A percentile compares a stretch with the other conserved stretches of the same genome.
Conservation (phyloP, 2,113 vertebrate genomes). For the Acanthochromis polyacanthus region DNA sequence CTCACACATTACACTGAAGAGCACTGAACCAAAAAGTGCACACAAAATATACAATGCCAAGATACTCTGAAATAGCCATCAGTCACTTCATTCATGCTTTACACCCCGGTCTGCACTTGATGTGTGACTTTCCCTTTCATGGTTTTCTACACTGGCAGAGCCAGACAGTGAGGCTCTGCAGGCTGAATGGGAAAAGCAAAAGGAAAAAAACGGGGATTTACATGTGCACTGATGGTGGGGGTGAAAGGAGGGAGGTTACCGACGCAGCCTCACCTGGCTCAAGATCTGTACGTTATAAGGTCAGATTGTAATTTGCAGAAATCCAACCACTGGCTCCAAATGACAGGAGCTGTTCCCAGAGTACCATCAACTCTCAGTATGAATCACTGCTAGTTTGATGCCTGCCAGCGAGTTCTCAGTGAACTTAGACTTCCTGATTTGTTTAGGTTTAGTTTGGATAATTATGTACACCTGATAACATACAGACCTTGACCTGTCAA, state of each 20-base stretch:
- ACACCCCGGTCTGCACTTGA: conserved; percentile 28
- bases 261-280: conserved; percentile 33
- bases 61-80: conserved; percentile 43
- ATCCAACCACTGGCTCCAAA: background rate
- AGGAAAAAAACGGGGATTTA: conserved; percentile 26
- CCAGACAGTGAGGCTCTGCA: background rate
- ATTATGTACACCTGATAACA: conserved; percentile 44
- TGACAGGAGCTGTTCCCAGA: background rate
- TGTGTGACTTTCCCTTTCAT: conserved; percentile 7
- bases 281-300: conserved; percentile 52
- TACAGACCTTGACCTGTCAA: conserved; percentile 50
- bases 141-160: conserved; percentile 10
- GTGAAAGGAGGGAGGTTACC: conserved; percentile 7
- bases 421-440: background rate
- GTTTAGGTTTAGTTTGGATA: background rate
- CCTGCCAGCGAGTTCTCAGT: background rate
- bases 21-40: conserved; percentile 50
- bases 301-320: conserved; percentile 7
- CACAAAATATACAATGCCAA: conserved; percentile 66
- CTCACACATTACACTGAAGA: conserved; percentile 34
- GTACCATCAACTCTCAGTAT: background rate
- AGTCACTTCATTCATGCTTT: conserved; percentile 60
- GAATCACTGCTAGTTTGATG: background rate
- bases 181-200: conserved; percentile 32
- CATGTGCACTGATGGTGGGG: conserved; percentile 5